Evolutionary conservation across 92 coral and sea anemone species (phyloP).

Genomic region (Siderastrea siderea): DNA sequence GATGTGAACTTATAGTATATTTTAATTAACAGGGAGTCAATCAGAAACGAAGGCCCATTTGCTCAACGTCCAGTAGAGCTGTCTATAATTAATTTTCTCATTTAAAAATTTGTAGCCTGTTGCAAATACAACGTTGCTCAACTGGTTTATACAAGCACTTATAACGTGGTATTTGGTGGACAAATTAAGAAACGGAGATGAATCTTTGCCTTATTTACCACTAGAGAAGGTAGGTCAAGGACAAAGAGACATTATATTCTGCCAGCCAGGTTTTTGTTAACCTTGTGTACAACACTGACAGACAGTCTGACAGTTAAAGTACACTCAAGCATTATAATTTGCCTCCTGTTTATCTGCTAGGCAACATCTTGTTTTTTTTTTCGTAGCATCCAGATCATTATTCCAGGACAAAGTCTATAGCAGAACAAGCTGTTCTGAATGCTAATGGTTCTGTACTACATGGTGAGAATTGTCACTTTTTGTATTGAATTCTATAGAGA

Average conservation of each 20-base stretch:
- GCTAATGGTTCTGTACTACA: slow-evolving; percentile 64
- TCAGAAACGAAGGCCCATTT: too few relatives aligned
- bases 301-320: not conserved
- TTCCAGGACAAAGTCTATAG: slow-evolving; percentile 89
- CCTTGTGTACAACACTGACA: not conserved
- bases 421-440: slow-evolving; percentile 78
- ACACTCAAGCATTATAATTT: too few relatives aligned
- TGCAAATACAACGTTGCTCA: slow-evolving; percentile 61
- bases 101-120: slow-evolving; percentile 60
- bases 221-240: slow-evolving; percentile 66
- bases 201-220: slow-evolving; percentile 86
- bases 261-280: too few relatives aligned
- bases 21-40: too few relatives aligned
- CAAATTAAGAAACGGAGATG: slow-evolving; percentile 84
- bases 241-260: too few relatives aligned
- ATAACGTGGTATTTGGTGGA: slow-evolving; percentile 91
- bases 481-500: not conserved
- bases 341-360: not conserved
- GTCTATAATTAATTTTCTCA: not conserved
- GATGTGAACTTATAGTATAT: too few relatives aligned
- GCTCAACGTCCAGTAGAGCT: too few relatives aligned
- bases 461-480: slow-evolving; percentile 42
- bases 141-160: slow-evolving; percentile 89
- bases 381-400: slow-evolving; percentile 89
- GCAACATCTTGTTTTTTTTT: not conserved